These are phyloP conservation scores for Seira ritae DNA, from an alignment of 2,888 invertebrate species.

Conservation along the genomic window DNA sequence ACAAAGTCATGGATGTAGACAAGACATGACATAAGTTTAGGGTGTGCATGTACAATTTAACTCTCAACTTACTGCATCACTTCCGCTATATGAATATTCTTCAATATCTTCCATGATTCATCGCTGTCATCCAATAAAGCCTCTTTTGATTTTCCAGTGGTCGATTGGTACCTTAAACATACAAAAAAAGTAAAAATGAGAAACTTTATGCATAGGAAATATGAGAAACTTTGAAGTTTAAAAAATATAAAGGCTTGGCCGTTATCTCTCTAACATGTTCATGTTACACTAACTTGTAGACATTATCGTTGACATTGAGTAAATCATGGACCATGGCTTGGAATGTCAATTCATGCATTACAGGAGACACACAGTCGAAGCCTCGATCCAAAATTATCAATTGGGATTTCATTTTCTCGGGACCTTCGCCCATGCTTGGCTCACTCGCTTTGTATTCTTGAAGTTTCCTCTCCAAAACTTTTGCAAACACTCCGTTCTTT, in stretches of 20 bases:
- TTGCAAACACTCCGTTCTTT: constrained; percentile 66
- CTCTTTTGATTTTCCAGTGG: constrained; percentile 47
- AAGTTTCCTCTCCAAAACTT: constrained; percentile 65
- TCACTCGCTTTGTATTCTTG: constrained; percentile 64
- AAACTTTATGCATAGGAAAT: no score
- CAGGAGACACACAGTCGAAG: constrained; percentile 56
- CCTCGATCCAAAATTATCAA: constrained; percentile 68
- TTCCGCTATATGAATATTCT: constrained; percentile 68
- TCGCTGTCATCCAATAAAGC: constrained; percentile 68
- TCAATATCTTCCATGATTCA: constrained; percentile 65
- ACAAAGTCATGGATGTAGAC: no score
- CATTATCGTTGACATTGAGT: constrained; percentile 13
- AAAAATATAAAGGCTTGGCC: no score
- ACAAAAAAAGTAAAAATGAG: no score
- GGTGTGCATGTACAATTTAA: no score
- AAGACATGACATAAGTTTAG: background rate
- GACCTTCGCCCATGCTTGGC: constrained; percentile 64
- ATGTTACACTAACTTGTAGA: constrained; percentile 54
- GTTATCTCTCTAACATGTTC: background rate
- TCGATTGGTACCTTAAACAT: constrained; percentile 31
- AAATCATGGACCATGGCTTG: constrained; percentile 23
- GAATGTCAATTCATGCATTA: constrained; percentile 61
- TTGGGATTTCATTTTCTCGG: constrained; percentile 64
- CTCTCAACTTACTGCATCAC: constrained; percentile 64
- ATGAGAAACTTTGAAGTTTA: no score